phyloP scores from a whole-genome alignment of 1,140 invertebrate species.

The Drosophila elegans region DNA sequence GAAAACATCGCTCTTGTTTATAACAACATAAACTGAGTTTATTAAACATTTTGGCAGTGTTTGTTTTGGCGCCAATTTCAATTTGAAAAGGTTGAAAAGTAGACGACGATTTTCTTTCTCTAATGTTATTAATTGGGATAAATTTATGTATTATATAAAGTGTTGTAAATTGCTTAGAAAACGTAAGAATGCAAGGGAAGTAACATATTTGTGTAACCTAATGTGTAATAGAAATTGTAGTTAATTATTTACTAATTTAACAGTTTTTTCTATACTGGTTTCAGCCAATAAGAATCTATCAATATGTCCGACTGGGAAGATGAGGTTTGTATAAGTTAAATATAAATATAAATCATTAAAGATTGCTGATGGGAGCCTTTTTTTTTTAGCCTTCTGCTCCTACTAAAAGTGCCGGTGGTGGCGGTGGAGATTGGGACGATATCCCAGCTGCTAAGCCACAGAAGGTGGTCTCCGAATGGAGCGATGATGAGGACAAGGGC shows the following conservation, averaged over 20 bases:
- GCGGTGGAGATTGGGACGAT: neutral
- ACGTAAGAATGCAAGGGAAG: no score
- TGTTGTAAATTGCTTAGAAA: no score
- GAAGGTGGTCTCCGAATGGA: constrained; percentile 31
- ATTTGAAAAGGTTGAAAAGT: neutral
- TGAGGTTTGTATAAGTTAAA: constrained; percentile 25
- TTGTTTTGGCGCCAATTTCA: constrained; percentile 20
- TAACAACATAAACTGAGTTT: neutral
- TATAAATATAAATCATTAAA: no score
- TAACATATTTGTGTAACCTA: no score
- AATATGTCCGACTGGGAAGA: constrained; percentile 67
- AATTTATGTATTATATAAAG: no score
- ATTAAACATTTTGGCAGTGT: neutral
- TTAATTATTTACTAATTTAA: neutral
- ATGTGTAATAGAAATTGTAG: no score
- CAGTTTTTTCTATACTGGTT: neutral
- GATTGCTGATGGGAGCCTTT: no score
- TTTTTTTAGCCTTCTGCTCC: constrained; percentile 17
- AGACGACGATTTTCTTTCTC: no score
- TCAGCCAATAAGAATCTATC: neutral
- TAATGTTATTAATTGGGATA: no score
- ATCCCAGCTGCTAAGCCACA: neutral
- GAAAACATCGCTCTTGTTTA: no score
- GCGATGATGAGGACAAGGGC: constrained; percentile 60
- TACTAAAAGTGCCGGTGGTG: neutral